A percentile compares a stretch with the other conserved stretches of the same genome.
These are phyloP conservation scores for Penaeus japonicus DNA, from an alignment of 1,140 invertebrate species.

Conservation along the genomic window DNA sequence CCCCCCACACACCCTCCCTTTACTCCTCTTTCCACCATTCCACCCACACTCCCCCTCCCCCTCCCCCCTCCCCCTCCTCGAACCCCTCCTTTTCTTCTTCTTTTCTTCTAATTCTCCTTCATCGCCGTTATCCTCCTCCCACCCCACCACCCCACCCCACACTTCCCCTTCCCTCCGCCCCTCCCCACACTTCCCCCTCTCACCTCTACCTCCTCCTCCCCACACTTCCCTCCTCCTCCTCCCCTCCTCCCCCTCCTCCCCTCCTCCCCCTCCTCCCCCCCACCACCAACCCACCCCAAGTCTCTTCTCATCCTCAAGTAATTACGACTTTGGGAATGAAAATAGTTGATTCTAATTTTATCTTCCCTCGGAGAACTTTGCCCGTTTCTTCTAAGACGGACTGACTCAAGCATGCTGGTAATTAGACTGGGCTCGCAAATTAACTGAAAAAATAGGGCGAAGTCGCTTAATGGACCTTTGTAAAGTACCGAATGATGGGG, in stretches of 20 bases:
- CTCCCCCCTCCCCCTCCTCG: neutral
- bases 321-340: neutral
- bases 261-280: neutral
- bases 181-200: neutral
- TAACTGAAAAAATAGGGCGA: conserved; percentile 3
- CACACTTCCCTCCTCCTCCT: neutral
- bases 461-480: conserved; percentile 4
- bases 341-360: conserved; percentile 3
- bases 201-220: too few relatives aligned
- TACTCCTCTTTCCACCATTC: neutral
- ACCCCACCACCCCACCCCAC: neutral
- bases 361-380: neutral
- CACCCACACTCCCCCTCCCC: neutral
- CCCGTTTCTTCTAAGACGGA: neutral
- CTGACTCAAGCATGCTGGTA: neutral
- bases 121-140: neutral
- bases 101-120: neutral
- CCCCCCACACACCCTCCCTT: too few relatives aligned
- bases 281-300: neutral
- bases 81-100: neutral
- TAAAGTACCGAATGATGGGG: neutral
- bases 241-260: neutral
- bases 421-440: conserved; percentile 28
- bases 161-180: neutral
- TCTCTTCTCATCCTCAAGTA: neutral